Evolutionary conservation across 2,888 invertebrate species (phyloP).

Genomic region (Tridacna gigas): DNA sequence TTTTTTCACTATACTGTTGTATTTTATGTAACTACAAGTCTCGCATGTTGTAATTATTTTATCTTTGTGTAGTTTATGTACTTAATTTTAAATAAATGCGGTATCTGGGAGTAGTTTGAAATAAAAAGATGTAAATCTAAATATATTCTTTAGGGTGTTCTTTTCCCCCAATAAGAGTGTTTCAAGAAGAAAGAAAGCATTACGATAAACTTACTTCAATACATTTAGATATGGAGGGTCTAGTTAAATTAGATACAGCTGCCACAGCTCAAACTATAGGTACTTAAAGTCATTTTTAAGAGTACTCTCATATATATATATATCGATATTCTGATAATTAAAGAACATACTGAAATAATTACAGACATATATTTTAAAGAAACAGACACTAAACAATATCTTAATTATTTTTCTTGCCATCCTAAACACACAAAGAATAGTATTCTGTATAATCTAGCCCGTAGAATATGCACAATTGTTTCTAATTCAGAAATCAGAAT

Average conservation of each 20-base stretch:
- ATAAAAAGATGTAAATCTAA: background rate
- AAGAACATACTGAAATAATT: no score
- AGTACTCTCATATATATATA: background rate
- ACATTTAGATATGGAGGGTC: conserved; percentile 5
- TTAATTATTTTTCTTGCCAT: no score
- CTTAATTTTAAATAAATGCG: background rate
- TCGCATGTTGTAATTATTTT: background rate
- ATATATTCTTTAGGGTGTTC: background rate
- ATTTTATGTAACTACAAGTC: no score
- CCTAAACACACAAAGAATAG: no score
- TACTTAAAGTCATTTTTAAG: background rate
- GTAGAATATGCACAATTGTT: no score
- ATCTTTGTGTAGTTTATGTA: background rate
- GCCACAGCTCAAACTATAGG: conserved; percentile 18
- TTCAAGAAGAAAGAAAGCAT: background rate
- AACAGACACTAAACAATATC: no score
- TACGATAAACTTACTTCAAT: background rate
- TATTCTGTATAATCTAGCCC: no score
- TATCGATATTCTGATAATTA: background rate
- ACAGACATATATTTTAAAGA: no score
- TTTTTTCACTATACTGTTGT: background rate
- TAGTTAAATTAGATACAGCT: conserved; percentile 17
- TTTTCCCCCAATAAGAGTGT: background rate
- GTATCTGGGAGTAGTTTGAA: background rate
- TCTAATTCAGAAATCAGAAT: no score